phyloP scores from a whole-genome alignment of 2,888 invertebrate species.

The Trichogramma evanescens region DNA sequence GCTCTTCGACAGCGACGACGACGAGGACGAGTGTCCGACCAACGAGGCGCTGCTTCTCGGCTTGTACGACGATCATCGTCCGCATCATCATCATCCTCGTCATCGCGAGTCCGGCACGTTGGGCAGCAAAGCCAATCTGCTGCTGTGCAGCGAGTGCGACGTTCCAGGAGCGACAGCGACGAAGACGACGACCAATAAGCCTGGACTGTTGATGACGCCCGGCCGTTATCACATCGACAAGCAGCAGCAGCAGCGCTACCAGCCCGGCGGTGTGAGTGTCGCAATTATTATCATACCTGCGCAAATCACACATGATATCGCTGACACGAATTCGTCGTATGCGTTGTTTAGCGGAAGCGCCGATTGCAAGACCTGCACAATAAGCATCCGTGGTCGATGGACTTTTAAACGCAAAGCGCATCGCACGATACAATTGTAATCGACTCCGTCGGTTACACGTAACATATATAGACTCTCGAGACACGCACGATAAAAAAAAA shows the following conservation, averaged over 20 bases:
- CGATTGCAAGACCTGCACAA: too few relatives aligned
- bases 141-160: constrained; percentile 43
- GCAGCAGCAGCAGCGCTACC: constrained; percentile 8
- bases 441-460: too few relatives aligned
- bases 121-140: constrained; percentile 43
- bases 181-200: constrained; percentile 29
- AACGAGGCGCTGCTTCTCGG: not conserved
- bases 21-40: constrained; percentile 24
- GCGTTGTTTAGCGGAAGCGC: too few relatives aligned
- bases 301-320: too few relatives aligned
- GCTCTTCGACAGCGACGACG: constrained; percentile 41
- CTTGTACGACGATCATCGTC: constrained; percentile 19
- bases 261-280: constrained; percentile 15
- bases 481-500: too few relatives aligned
- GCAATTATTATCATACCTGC: not conserved
- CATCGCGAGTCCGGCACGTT: constrained; percentile 32
- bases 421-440: too few relatives aligned
- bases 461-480: too few relatives aligned
- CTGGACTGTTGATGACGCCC: constrained; percentile 26
- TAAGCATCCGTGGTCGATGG: too few relatives aligned
- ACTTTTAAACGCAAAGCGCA: too few relatives aligned
- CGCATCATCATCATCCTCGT: too few relatives aligned
- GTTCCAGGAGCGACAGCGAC: constrained; percentile 32
- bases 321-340: too few relatives aligned
- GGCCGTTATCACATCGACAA: not conserved